Base-by-base conservation (phyloP, 1,140 invertebrate genomes). In the Dufourea novaeangliae region DNA sequence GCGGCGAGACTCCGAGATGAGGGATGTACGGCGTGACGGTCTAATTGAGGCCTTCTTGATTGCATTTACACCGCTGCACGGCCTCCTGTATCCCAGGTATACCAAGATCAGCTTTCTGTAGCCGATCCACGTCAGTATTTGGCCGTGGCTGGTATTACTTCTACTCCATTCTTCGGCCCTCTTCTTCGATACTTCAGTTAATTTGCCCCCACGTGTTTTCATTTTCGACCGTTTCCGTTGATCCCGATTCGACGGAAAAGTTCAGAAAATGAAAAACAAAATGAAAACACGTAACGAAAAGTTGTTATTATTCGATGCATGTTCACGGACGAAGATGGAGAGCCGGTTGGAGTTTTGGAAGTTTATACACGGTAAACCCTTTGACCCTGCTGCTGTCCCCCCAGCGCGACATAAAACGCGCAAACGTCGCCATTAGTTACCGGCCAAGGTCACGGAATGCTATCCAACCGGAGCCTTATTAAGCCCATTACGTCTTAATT, bases 1-100 rank as follows among this genome's bases (percentile, higher is more conserved):
- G 63, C 46, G 56, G 44, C 67, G 81, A 72, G 72, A 84, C 83
- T 84, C 66, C 56, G 84, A 88, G 88, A 89, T 90, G 88, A 90
- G 84, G 87, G 88, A 88, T 90, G 88, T 86, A 87, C 89, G 85
- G 84, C 88, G 89, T 90, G 89, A 90, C 89, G 89, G 89, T 89
- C 88, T 90, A 90, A 90, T 90, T 90, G 89, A 89, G 88, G 89
- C 86, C 86, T 89, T 88, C 89, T 90, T 90, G 89, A 90, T 90
- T 90, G 88, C 89, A 90, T 90, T 89, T 89, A 90, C 89, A 89
- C 89, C 89, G 88, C 80, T 77, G 82, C 82, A 80, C 83, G 67
- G 87, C 89, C 87, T 89, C 85, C 85, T 79, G 86, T 87, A 87
- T 87, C 80, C 82, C 85, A 78, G 74, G 66, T 84, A 82, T 75